These are phyloP conservation scores for Myotis pilosus DNA, from an alignment of 2,797 vertebrate genomes.

Conservation along the genomic window DNA sequence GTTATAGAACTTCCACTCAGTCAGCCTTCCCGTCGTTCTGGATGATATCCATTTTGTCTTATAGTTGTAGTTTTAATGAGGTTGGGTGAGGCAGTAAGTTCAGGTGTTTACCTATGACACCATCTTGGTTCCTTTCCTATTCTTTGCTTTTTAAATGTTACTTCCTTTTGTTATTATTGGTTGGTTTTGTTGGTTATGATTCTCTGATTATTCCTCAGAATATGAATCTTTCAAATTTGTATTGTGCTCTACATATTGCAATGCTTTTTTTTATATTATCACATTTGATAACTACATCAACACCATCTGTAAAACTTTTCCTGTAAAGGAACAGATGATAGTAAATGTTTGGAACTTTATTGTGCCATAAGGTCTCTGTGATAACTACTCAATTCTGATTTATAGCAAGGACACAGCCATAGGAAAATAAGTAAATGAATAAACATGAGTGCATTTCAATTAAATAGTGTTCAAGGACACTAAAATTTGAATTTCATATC, in stretches of 20 bases:
- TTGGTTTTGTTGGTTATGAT: neutral
- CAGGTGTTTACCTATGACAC: no score
- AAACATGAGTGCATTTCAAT: neutral
- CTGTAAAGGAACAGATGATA: neutral
- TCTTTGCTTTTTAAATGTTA: neutral
- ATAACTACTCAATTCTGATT: neutral
- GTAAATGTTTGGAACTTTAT: neutral
- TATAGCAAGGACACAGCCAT: neutral
- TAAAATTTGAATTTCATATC: constrained; percentile 2
- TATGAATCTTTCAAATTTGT: neutral
- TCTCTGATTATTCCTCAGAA: neutral
- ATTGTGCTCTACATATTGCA: neutral
- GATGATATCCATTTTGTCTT: no score
- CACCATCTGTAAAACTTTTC: neutral
- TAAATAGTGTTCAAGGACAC: neutral
- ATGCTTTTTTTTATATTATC: neutral
- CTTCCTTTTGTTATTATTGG: neutral
- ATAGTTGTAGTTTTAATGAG: no score
- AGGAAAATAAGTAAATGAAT: neutral
- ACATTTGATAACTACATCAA: neutral
- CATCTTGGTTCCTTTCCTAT: no score
- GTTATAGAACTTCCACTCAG: no score
- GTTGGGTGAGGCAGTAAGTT: no score
- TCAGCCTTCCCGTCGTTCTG: no score
- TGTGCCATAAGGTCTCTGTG: neutral